Conservation (phyloP, 2,888 invertebrate genomes). For the Drosophila infuscata region DNA sequence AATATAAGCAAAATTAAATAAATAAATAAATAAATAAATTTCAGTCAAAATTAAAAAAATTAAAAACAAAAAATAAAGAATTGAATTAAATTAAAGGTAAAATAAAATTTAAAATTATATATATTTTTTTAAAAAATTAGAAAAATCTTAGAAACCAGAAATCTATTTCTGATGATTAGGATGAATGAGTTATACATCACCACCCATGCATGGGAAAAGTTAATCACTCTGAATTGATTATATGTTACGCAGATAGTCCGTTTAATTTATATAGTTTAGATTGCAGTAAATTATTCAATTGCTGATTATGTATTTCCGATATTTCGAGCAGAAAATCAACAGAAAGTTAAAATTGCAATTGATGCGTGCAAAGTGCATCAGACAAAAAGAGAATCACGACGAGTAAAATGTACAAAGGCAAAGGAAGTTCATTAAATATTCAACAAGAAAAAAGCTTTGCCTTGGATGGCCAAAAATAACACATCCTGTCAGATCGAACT, state of each 20-base stretch:
- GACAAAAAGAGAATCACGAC: neutral
- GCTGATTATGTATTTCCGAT: neutral
- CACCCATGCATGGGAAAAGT: no score
- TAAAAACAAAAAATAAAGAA: no score
- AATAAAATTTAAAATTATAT: no score
- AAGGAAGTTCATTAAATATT: neutral
- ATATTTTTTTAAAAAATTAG: no score
- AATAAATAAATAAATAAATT: no score
- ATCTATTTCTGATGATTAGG: no score
- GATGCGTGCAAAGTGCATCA: neutral
- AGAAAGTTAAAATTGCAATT: neutral
- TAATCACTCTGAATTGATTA: no score
- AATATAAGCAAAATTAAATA: neutral
- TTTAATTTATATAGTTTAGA: neutral
- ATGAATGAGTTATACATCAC: no score
- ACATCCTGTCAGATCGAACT: neutral
- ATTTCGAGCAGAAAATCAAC: constrained; percentile 3
- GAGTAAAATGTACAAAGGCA: neutral
- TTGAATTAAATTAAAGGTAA: no score
- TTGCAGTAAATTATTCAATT: neutral
- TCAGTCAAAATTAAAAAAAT: no score
- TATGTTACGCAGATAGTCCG: no score
- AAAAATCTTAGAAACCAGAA: no score
- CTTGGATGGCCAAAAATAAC: neutral
- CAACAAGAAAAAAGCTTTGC: neutral